Evolutionary conservation across 2,113 vertebrate species (phyloP), one percentile per base, ranked within the genome.

Genomic region (Cygnus atratus): DNA sequence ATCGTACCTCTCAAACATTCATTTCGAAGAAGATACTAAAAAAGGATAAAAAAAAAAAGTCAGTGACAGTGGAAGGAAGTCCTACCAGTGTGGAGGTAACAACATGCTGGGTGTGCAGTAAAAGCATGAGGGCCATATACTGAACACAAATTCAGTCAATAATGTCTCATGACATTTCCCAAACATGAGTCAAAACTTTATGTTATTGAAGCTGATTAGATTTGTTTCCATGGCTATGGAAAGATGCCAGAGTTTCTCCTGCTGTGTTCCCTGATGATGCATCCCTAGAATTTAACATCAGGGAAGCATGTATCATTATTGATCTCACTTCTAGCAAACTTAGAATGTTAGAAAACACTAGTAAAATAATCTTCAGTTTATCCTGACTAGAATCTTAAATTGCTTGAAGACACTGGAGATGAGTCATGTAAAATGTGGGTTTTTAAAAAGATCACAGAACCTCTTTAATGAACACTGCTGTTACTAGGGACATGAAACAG

Each of bases 231-330:
- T 2, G 85, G 58, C 37, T 59, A 33, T 21, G 39, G 13, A 24
- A 81, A 65, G 33, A 73, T 33, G 19, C 55, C 37, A 62, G 15
- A 71, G 4, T 20, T 37, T 15, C 21, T 73, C 24, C 72, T 88
- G 44, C 29, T 74, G n/a, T 33, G 41, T 58, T 70, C 24, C 15
- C 52, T 62, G 59, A 66, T 10, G 13, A 61, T 9, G 12, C 12
- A 18, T 28, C n/a, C 31, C 26, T 44, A 19, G 0, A 2, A 84
- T 7, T 29, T 0, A 70, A 19, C 16, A 54, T 18, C 13, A 24
- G 4, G 46, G 74, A 78, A 90, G 21, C 44, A 84, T 21, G 7
- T 28, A 67, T 31, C 33, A 31, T 63, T 67, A 81, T 10, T n/a
- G 9, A 15, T 31, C 46, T 84, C 52, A 43, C 16, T 50, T 88